These are phyloP conservation scores for Omphaloscelis lunosa DNA, from an alignment of 2,888 invertebrate genomes.

Conservation along the genomic window DNA sequence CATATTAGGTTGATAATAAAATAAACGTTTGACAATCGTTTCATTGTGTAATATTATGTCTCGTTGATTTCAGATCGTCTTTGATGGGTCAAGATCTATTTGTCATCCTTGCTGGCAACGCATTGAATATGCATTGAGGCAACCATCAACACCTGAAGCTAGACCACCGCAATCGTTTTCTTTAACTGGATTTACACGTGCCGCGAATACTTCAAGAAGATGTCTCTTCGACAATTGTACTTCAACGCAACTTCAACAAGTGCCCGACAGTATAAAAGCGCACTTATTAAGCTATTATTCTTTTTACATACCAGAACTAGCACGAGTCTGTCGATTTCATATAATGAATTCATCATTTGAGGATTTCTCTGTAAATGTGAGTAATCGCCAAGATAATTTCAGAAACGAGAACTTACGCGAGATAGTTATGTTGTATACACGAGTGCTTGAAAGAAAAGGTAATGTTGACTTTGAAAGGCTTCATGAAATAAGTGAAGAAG, in stretches of 20 bases:
- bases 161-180: conserved; percentile 18
- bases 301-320: conserved; percentile 30
- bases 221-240: conserved; percentile 38
- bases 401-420: conserved; percentile 27
- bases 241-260: conserved; percentile 28
- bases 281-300: conserved; percentile 30
- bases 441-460: conserved; percentile 10
- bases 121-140: conserved; percentile 34
- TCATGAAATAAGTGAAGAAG: conserved; percentile 19
- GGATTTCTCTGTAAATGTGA: conserved; percentile 31
- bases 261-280: conserved; percentile 26
- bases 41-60: conserved; percentile 20
- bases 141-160: conserved; percentile 19
- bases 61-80: conserved; percentile 27
- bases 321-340: conserved; percentile 31
- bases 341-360: conserved; percentile 12
- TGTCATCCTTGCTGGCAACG: conserved; percentile 41
- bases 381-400: conserved; percentile 30
- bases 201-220: conserved; percentile 39
- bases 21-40: conserved; percentile 24
- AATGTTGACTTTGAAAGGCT: conserved; percentile 13
- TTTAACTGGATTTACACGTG: conserved; percentile 34
- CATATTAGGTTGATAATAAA: conserved; percentile 22
- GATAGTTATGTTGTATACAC: conserved; percentile 14
- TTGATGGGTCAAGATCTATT: conserved; percentile 34